phyloP scores from a whole-genome alignment of 2,797 vertebrate species.

The Squalus acanthias region DNA sequence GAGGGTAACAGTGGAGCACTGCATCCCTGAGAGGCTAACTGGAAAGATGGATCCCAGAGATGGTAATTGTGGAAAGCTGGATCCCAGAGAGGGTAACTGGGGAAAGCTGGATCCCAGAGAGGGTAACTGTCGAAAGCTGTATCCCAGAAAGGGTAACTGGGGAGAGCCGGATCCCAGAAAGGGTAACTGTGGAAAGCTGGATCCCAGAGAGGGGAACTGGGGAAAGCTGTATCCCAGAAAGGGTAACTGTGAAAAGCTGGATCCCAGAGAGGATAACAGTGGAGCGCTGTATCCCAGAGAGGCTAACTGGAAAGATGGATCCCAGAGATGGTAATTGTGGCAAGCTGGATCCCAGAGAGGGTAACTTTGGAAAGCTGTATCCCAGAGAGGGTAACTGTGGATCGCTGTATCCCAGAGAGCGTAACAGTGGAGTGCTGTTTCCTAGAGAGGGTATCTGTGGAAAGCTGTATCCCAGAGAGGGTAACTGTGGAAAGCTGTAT shows the following conservation, averaged over 20 bases:
- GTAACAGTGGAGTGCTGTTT: neutral
- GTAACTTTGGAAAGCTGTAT: neutral
- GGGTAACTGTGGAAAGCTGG: no score
- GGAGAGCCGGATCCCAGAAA: no score
- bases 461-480: neutral
- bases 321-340: neutral
- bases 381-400: neutral
- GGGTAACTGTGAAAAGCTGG: no score
- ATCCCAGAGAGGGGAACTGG: neutral
- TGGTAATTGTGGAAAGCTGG: no score
- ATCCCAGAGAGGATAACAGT: no score
- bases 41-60: no score
- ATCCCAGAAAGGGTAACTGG: no score
- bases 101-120: no score
- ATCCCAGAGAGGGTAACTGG: no score
- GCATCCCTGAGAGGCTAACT: neutral
- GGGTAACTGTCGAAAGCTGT: neutral
- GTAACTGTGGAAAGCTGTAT: neutral
- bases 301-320: neutral
- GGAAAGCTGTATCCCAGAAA: no score
- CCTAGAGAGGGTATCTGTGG: neutral
- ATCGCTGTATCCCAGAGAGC: neutral
- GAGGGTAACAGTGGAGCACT: neutral
- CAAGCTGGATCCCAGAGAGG: neutral
- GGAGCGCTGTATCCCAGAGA: neutral